A percentile compares a stretch with the other conserved stretches of the same genome.
phyloP scores from a whole-genome alignment of 2,888 invertebrate species.

The Ptilodon capucinus region DNA sequence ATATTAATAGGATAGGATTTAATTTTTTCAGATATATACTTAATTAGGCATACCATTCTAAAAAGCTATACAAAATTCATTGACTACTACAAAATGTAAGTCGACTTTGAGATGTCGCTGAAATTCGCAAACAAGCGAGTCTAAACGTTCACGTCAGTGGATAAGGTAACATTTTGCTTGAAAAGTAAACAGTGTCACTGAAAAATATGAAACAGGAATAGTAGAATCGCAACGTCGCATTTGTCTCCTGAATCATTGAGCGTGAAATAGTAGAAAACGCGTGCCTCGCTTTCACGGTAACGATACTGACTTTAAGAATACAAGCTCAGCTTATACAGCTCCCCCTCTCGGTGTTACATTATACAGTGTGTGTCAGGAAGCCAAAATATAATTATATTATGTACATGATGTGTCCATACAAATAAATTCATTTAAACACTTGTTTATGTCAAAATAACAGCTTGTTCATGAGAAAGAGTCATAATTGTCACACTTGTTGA shows the following conservation, averaged over 20 bases:
- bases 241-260: background rate
- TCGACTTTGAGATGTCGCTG: conserved; percentile 16
- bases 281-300: background rate
- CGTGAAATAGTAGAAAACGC: too few relatives aligned
- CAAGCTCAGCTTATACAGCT: too few relatives aligned
- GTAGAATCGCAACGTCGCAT: background rate
- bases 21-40: too few relatives aligned
- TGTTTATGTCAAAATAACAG: too few relatives aligned
- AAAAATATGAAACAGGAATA: background rate
- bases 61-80: conserved; percentile 11
- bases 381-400: too few relatives aligned
- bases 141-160: background rate
- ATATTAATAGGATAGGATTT: too few relatives aligned
- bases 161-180: conserved; percentile 5
- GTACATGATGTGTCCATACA: too few relatives aligned
- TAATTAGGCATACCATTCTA: background rate
- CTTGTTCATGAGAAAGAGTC: too few relatives aligned
- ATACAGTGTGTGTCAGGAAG: too few relatives aligned
- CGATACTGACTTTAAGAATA: background rate
- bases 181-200: background rate
- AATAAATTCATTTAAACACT: too few relatives aligned
- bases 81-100: conserved; percentile 11
- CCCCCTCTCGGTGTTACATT: too few relatives aligned
- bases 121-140: background rate
- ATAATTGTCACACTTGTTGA: too few relatives aligned